These are phyloP conservation scores for Microchirus variegatus DNA, from an alignment of 2,797 vertebrate species.

Conservation along the genomic window DNA sequence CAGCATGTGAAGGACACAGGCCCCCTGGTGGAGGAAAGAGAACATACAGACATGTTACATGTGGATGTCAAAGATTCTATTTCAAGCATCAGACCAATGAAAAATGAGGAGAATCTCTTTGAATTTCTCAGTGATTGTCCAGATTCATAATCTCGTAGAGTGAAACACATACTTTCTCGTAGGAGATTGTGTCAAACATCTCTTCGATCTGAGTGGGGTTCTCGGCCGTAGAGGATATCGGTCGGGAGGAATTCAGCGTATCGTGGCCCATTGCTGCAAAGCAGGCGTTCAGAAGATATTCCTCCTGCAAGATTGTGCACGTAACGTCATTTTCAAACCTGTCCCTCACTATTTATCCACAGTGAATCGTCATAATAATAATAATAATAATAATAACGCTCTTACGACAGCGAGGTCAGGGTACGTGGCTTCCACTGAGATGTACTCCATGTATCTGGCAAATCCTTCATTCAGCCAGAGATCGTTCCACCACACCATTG, in stretches of 20 bases:
- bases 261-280: constrained; percentile 81
- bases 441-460: constrained; percentile 85
- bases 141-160: no score
- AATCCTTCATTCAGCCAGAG: constrained; percentile 88
- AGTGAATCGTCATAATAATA: not conserved
- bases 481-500: constrained; percentile 89
- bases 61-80: not conserved
- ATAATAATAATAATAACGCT: constrained; percentile 7
- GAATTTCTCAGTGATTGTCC: no score
- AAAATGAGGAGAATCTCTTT: no score
- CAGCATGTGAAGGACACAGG: constrained; percentile 86
- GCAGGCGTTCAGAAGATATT: constrained; percentile 77
- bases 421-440: constrained; percentile 82
- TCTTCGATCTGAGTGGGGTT: constrained; percentile 84
- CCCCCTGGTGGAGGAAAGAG: constrained; percentile 73
- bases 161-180: constrained; percentile 66
- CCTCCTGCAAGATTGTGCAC: constrained; percentile 71
- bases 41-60: not conserved
- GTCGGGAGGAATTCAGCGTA: constrained; percentile 82
- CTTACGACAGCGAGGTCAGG: constrained; percentile 81
- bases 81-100: no score
- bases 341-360: not conserved
- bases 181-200: constrained; percentile 86
- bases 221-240: constrained; percentile 84
- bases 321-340: constrained; percentile 3